Evolutionary conservation across 2,113 vertebrate genomes (phyloP).

Genomic region (Seriola dumerili): DNA sequence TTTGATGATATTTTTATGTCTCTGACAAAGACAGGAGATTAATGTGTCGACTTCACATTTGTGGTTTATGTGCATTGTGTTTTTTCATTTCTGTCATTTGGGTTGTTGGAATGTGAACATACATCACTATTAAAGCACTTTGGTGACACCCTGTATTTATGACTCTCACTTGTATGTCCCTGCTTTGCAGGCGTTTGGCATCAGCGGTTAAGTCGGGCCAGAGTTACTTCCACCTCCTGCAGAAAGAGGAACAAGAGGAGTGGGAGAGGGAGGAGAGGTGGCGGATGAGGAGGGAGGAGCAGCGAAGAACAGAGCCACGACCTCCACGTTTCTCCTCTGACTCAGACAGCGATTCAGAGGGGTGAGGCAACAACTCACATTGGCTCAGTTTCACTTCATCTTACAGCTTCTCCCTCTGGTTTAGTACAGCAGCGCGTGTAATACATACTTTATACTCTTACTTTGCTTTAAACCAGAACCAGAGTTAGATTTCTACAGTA

Average conservation of each 20-base stretch:
- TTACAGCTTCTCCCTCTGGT: neutral
- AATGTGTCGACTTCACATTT: conserved; percentile 36
- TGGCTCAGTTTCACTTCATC: conserved; percentile 1
- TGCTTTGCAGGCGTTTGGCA: conserved; percentile 77
- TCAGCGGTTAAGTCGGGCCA: conserved; percentile 78
- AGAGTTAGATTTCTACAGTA: neutral
- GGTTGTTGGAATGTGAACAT: conserved; percentile 5
- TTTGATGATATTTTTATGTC: conserved; percentile 54
- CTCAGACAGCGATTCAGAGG: conserved; percentile 33
- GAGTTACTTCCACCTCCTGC: conserved; percentile 79
- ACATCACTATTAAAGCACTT: conserved; percentile 35
- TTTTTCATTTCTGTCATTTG: conserved; percentile 5
- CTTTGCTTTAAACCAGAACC: neutral
- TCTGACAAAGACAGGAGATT: conserved; percentile 42
- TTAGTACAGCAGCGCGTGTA: neutral
- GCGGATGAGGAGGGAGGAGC: conserved; percentile 43
- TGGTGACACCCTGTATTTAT: conserved; percentile 22
- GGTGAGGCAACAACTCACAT: conserved; percentile 23
- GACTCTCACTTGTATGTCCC: neutral
- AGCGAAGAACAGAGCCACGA: conserved; percentile 58
- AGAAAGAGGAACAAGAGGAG: conserved; percentile 74
- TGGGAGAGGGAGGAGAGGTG: conserved; percentile 44
- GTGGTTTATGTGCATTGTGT: conserved; percentile 6
- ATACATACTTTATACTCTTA: neutral
- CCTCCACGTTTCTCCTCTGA: conserved; percentile 58